Percentiles rank a stretch among this genome's conserved stretches.
phyloP scores from a whole-genome alignment of 2,888 invertebrate species.

The Protonemura montana region DNA sequence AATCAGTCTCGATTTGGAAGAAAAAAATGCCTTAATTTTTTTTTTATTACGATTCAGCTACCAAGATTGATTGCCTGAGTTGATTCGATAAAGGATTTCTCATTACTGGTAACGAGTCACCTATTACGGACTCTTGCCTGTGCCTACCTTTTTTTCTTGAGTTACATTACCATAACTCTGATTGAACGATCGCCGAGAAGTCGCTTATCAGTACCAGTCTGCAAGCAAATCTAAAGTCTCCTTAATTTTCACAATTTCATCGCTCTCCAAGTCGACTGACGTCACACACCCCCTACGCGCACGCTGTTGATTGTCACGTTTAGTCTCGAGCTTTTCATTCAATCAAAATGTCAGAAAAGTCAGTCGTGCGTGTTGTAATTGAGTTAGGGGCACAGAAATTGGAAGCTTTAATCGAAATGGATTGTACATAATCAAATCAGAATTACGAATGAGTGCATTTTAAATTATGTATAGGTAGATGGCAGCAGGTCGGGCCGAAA shows the following conservation, averaged over 20 bases:
- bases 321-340: background rate
- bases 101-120: slow-evolving; percentile 5
- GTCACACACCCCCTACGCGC: background rate
- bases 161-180: background rate
- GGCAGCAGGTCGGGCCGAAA: background rate
- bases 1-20: background rate
- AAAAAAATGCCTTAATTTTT: background rate
- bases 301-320: background rate
- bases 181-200: background rate
- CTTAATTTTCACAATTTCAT: background rate
- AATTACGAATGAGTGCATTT: background rate
- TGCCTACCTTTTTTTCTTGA: background rate
- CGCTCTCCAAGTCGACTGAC: background rate
- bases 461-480: background rate
- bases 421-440: background rate
- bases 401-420: slow-evolving; percentile 7
- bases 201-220: background rate
- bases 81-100: slow-evolving; percentile 14
- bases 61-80: background rate
- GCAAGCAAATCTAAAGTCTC: background rate
- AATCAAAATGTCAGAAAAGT: background rate
- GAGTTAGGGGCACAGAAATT: background rate
- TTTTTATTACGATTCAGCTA: background rate
- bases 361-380: background rate
- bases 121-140: background rate